Evolutionary conservation across 92 coral and sea anemone species (phyloP), one percentile per base, ranked within the genome.

Genomic region (Actinostola sp.): DNA sequence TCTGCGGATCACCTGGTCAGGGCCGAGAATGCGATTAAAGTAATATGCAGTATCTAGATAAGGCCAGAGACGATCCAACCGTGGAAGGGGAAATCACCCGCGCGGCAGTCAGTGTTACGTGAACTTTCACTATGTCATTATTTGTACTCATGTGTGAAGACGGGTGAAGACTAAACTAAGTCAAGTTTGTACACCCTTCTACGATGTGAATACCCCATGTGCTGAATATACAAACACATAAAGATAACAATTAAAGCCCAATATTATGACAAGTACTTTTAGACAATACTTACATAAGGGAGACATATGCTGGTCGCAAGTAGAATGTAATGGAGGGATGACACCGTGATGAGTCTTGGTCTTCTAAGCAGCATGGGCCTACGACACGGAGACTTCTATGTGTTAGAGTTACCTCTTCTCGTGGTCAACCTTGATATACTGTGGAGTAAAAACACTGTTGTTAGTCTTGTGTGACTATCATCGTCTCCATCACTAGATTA

Each of bases 351-450:
- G 54, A 61, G 70, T 16, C 41, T 29, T 50, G 69, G 50, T 44
- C 36, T 49, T 73, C 28, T 42, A 35, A 60, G 61, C 79, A 26
- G 70, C 79, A 73, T 73, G 79, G 69, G 76, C 76, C 61, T 70
- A 25, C 58, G 79, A 59, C 54, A 24, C 48, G 59, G 61, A 23
- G 60, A 49, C 79, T 60, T 49, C 43, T 61, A 45, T 49, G 50
- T 58, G 34, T 27, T 41, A 32, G 56, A 72, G 68, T 16, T 65
- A 56, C 70, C 61, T 60, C 79, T 29, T 32, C 21, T 30, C 62
- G 45, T 41, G 54, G 25, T 59, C 52, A 72, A 42, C 70, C 79
- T 73, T 73, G 58, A 43, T 61, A 59, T 70, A 61, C 79, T 73
- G 79, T 43, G 20, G 55, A 45, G 28, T n/a, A 34, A 32, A 15